These are phyloP conservation scores for Salmo trutta DNA, from an alignment of 2,797 vertebrate species.

Conservation along the genomic window DNA sequence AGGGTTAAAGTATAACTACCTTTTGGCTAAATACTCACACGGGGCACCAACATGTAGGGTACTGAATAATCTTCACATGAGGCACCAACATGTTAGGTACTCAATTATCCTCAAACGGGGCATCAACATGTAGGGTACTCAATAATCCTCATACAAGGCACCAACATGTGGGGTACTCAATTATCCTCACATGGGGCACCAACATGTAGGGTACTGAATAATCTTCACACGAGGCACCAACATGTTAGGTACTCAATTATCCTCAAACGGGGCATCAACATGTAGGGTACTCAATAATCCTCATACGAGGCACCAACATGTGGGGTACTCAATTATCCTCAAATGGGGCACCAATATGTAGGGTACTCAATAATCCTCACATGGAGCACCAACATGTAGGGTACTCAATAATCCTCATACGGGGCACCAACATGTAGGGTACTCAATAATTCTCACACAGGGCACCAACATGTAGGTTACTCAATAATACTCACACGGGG, in stretches of 20 bases:
- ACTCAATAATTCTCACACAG: neutral
- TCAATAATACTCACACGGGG: no score
- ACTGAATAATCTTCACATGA: neutral
- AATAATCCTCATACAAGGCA: no score
- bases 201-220: no score
- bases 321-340: no score
- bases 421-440: neutral
- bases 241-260: no score
- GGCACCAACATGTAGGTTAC: neutral
- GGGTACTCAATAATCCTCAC: neutral
- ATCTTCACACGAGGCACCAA: neutral
- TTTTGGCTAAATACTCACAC: neutral
- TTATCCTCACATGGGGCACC: no score
- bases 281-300: no score
- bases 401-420: neutral
- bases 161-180: no score
- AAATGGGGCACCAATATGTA: neutral
- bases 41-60: no score
- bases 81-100: neutral
- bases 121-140: neutral
- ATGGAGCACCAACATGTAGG: no score
- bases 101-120: neutral
- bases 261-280: neutral
- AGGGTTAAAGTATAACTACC: neutral
- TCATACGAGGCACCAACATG: no score